Base-by-base conservation (phyloP, 1,140 invertebrate genomes). In the Wasmannia auropunctata region DNA sequence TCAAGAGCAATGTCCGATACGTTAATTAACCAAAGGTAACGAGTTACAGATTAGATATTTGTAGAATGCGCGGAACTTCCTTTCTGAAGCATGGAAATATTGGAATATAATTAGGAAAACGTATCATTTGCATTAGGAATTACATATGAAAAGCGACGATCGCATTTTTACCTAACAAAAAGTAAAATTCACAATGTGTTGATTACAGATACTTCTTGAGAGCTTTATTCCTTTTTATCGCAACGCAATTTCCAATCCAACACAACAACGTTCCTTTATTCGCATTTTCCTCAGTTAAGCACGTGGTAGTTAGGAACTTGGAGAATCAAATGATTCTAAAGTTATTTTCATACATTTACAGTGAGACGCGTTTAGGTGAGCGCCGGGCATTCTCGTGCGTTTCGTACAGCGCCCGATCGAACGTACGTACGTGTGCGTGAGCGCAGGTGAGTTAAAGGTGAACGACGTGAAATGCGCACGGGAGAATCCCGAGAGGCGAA, bases 371-470 rank as follows among this genome's bases (percentile, higher is more conserved):
- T 43, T 69, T 74, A 63, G 14, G 8, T 16, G 67, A 43, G 54
- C 37, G 54, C 34, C 22, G 34, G 6, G 56, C 10, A 28, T 46
- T 49, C 31, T 14, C 31, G 31, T 49, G 46, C n/a, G 22, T 74
- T 28, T 6, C 46, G 11, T 37, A 87, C 56, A 31, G 58, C 67
- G 22, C 51, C 80, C 11, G 10, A 3, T 22, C 37, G 75, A 40
- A 58, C 3, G 58, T 4, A 56, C 4, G 63, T 56, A 54, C 22
- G n/a, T 22, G 51, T 74, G 63, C 34, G 25, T 63, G 40, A 37
- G 74, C 74, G 46, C 76, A 89, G 88, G 86, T 87, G 88, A 89
- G 74, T 67, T 84, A 87, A 86, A 65, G 86, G 86, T 77, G 85
- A 85, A 89, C 79, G 88, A 90, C 63, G 88, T 83, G 46, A 65